Base-by-base conservation (phyloP, 1,140 invertebrate species). In the Plectus sambesii region DNA sequence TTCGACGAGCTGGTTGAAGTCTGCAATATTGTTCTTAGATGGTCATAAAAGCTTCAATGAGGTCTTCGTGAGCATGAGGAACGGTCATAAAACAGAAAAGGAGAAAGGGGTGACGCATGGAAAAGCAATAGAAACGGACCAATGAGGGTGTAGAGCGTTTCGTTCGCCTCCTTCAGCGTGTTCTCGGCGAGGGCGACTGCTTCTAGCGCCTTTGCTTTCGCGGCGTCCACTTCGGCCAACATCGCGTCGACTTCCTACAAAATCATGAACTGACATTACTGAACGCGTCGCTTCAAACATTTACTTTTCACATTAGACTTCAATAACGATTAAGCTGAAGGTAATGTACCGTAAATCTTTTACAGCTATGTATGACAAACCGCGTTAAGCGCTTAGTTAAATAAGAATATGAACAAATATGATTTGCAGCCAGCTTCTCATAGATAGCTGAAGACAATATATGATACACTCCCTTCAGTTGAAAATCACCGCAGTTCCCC, bases 1-100 rank as follows among this genome's bases (percentile, higher is more conserved):
- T n/a, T 68, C 58, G n/a, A 68, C 47, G 36, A 63, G 60, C n/a
- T 55, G 51, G 19, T 60, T 53, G 51, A 67, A 67, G 29, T 69
- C 61, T 63, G 25, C 20, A 58, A 57, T 55, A 44, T 51, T 20
- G 19, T 45, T 54, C 6, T 54, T 44, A 6, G 19, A 8, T 9
- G 5, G 12, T 8, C 23, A 44, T 49, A 8, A 12, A 19, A 49
- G 8, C 8, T 6, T 29, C 25, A 29, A 33, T 12, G 30, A 12
- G 17, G 30, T 33, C 30, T 33, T 33, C 17, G 12, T 17, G 17
- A 33, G 17, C 30, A 33, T 33, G 6, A 8, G 41, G 24, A 9
- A 12, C 27, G 8, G 17, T 17, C 12, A 5, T 56, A 40, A 24
- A 46, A 38, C 1, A 60, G 30, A 0, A 22, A 49, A n/a, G 35